Conservation (phyloP, 2,888 invertebrate genomes). For the Chorisops tibialis region DNA sequence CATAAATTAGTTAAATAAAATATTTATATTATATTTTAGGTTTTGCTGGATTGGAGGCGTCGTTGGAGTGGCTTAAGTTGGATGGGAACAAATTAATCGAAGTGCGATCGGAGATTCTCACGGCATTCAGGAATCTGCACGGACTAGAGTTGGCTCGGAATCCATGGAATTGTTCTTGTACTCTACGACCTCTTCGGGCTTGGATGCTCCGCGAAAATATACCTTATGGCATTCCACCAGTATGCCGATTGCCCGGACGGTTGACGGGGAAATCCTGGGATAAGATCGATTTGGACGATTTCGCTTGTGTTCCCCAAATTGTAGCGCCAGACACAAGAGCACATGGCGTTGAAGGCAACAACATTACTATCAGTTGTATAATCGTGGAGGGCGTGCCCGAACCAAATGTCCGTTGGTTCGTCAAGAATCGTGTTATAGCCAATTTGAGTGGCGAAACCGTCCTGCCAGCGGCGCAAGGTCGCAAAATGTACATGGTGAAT, state of each 20-base stretch:
- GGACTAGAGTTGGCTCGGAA: conserved; percentile 75
- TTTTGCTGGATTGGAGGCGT: conserved; percentile 68
- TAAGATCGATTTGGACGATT: conserved; percentile 71
- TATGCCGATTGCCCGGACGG: conserved; percentile 65
- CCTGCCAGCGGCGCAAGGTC: conserved; percentile 53
- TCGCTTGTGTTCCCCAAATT: conserved; percentile 73
- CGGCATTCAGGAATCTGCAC: conserved; percentile 65
- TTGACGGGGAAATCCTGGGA: conserved; percentile 69
- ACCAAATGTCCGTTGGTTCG: conserved; percentile 69
- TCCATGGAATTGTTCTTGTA: conserved; percentile 81
- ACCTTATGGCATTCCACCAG: conserved; percentile 67
- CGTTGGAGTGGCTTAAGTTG: conserved; percentile 72
- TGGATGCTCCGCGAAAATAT: conserved; percentile 79
- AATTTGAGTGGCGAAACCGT: conserved; percentile 55
- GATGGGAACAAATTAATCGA: conserved; percentile 71
- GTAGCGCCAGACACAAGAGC: conserved; percentile 59
- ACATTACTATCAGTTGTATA: conserved; percentile 71
- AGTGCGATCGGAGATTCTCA: conserved; percentile 64
- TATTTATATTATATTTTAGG: too few species aligned
- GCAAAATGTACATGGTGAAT: conserved; percentile 65
- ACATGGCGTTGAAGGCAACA: conserved; percentile 67
- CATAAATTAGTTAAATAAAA: too few species aligned
- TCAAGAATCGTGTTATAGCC: conserved; percentile 66
- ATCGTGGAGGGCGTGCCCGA: conserved; percentile 68
- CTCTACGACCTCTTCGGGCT: conserved; percentile 67